A percentile compares a stretch with the other conserved stretches of the same genome.
Conservation (phyloP, 1,140 invertebrate species). For the Drosophila ironensis region DNA sequence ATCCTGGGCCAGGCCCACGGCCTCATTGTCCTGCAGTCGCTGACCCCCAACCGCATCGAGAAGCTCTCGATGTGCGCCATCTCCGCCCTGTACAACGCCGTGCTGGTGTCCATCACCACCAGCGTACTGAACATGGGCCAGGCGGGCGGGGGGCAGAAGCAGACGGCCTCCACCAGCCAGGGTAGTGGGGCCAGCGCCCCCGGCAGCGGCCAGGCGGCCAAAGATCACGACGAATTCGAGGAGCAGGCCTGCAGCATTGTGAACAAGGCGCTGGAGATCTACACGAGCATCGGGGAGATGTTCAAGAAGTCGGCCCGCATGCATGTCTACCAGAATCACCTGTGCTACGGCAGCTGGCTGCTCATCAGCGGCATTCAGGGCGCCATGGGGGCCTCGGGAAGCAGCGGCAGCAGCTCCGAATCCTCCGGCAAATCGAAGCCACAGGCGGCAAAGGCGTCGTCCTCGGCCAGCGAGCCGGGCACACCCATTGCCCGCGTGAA, state of each 20-base stretch:
- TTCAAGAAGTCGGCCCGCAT: constrained; percentile 93
- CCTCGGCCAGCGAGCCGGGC: constrained; percentile 28
- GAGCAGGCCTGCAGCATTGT: constrained; percentile 75
- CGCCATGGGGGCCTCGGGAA: constrained; percentile 82
- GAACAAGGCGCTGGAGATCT: constrained; percentile 90
- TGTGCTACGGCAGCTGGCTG: constrained; percentile 93
- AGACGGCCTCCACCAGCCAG: constrained; percentile 46
- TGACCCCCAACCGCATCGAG: constrained; percentile 90
- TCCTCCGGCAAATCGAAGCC: constrained; percentile 11
- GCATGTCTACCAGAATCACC: constrained; percentile 93
- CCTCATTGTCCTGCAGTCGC: constrained; percentile 90
- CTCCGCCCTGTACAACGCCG: constrained; percentile 90
- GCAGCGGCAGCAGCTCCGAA: constrained; percentile 21
- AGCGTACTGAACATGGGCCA: constrained; percentile 83
- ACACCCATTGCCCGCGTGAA: constrained; percentile 79
- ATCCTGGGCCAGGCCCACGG: constrained; percentile 92
- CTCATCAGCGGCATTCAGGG: constrained; percentile 92
- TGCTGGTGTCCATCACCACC: constrained; percentile 85
- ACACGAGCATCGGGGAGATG: constrained; percentile 89
- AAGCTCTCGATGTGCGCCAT: constrained; percentile 89
- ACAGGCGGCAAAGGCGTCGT: constrained; percentile 21
- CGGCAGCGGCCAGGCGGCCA: constrained; percentile 18
- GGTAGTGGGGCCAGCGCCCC: constrained; percentile 31
- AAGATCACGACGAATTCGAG: constrained; percentile 73
- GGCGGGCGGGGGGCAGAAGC: constrained; percentile 66